These are phyloP conservation scores for Doris montereyensis DNA, from an alignment of 2,888 invertebrate species.

Conservation along the genomic window DNA sequence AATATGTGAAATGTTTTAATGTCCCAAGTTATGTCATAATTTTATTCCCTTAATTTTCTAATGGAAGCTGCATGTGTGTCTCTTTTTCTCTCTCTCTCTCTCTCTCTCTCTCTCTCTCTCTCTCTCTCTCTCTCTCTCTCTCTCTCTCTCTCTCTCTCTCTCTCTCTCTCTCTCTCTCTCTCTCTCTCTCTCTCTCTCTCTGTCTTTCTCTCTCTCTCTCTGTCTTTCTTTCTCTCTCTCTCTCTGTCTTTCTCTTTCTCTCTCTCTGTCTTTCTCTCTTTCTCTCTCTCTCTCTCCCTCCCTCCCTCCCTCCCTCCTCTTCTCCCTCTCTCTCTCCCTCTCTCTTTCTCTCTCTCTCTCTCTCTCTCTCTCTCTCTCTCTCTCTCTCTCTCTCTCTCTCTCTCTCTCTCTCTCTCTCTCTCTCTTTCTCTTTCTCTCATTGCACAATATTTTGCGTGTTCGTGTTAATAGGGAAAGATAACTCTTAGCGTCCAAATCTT, in stretches of 20 bases:
- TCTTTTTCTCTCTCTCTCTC: constrained; percentile 2
- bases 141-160: background rate
- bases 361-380: background rate
- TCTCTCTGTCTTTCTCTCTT: constrained; percentile 10
- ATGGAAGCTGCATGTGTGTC: background rate
- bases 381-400: constrained; percentile 20
- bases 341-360: too few species aligned
- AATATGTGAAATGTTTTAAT: too few species aligned
- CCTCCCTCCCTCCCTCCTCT: constrained; percentile 7
- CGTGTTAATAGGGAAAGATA: too few species aligned
- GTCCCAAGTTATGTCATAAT: too few species aligned
- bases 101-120: constrained; percentile 9
- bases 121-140: constrained; percentile 9
- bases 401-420: constrained; percentile 18
- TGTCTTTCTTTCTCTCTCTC: background rate
- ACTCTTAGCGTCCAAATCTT: too few species aligned
- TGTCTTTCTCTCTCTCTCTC: too few species aligned
- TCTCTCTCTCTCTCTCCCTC: constrained; percentile 3
- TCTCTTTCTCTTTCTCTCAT: background rate
- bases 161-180: background rate
- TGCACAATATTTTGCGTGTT: background rate
- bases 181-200: background rate
- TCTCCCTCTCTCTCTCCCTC: too few species aligned
- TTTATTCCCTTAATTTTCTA: too few species aligned
- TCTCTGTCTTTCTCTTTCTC: constrained; percentile 16